phyloP scores from a whole-genome alignment of 2,113 vertebrate species.

The Burhinus bistriatus region DNA sequence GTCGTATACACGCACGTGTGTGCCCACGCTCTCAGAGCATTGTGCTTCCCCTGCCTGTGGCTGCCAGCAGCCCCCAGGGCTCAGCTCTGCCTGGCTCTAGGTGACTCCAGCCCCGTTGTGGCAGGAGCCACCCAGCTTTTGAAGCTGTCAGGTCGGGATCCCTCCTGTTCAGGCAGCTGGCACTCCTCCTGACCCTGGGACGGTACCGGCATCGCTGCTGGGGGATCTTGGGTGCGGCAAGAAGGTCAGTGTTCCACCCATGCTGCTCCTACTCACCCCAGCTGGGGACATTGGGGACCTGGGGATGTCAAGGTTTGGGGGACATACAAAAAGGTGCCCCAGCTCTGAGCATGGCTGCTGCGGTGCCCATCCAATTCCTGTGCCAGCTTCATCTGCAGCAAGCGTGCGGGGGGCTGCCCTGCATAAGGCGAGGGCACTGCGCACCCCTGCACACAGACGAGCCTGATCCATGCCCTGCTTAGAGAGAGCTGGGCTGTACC shows the following conservation, averaged over 20 bases:
- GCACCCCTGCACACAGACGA: accelerated
- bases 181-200: accelerated
- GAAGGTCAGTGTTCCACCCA: background rate
- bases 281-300: background rate
- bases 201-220: background rate
- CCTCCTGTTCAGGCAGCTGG: background rate
- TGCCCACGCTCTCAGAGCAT: accelerated
- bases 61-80: background rate
- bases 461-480: accelerated
- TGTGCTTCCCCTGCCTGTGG: accelerated
- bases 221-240: background rate
- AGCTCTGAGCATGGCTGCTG: background rate
- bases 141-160: background rate
- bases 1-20: accelerated
- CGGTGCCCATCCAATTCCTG: accelerated
- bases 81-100: background rate
- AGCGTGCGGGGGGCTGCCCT: background rate
- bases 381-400: accelerated
- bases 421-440: accelerated
- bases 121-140: background rate
- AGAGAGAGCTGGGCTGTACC: background rate
- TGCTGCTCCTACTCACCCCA: background rate
- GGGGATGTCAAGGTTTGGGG: background rate
- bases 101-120: background rate
- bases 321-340: background rate